Conservation (phyloP, 2,888 invertebrate species). For the Spatulosminthurus flaviceps region DNA sequence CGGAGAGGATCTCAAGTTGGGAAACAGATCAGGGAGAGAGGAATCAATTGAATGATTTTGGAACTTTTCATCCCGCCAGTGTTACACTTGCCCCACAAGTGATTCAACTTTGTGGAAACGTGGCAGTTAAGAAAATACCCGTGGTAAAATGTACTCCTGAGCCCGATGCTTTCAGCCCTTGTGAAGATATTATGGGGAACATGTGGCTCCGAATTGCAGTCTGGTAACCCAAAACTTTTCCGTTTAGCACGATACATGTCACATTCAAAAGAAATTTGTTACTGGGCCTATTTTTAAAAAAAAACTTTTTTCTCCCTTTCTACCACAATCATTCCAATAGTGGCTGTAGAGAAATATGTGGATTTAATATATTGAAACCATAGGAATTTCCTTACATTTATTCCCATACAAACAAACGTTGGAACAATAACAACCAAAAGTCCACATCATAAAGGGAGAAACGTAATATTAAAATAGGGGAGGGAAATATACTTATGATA, state of each 20-base stretch:
- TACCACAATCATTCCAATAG: neutral
- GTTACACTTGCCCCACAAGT: slow-evolving; percentile 15
- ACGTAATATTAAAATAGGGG: too few relatives aligned
- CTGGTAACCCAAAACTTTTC: slow-evolving; percentile 70
- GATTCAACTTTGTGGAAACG: slow-evolving; percentile 36
- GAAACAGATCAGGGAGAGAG: slow-evolving; percentile 1
- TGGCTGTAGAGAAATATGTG: too few relatives aligned
- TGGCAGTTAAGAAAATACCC: slow-evolving; percentile 48
- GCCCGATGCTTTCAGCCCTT: slow-evolving; percentile 85
- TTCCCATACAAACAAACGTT: too few relatives aligned
- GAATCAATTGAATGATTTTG: slow-evolving; percentile 35
- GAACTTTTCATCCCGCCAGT: slow-evolving; percentile 32
- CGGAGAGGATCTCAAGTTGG: slow-evolving; percentile 13
- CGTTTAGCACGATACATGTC: neutral
- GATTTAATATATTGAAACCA: too few relatives aligned
- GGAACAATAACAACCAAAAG: too few relatives aligned
- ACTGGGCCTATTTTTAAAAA: neutral
- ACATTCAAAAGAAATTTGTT: neutral
- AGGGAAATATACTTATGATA: too few relatives aligned
- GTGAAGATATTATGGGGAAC: slow-evolving; percentile 89
- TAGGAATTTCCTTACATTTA: too few relatives aligned
- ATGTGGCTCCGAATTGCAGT: slow-evolving; percentile 80
- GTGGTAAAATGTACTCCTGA: slow-evolving; percentile 74
- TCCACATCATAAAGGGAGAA: too few relatives aligned
- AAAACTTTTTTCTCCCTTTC: neutral